Conservation (phyloP, 2,113 vertebrate genomes). For the Alectura lathami region DNA sequence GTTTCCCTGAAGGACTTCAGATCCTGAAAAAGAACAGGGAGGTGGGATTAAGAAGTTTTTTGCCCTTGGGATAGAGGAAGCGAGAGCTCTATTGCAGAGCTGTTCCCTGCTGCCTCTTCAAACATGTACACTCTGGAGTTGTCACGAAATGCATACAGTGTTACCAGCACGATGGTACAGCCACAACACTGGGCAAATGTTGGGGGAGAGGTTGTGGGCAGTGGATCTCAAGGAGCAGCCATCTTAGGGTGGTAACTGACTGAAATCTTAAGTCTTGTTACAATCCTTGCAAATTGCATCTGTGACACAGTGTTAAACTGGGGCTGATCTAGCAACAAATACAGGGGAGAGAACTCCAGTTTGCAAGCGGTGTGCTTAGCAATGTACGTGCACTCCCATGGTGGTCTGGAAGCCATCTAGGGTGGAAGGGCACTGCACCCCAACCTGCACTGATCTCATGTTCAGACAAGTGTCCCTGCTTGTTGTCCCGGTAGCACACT, state of each 20-base stretch:
- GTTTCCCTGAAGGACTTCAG: neutral
- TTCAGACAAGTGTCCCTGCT: neutral
- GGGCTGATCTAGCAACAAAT: neutral
- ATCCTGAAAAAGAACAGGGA: neutral
- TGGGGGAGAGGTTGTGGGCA: neutral
- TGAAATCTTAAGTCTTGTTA: neutral
- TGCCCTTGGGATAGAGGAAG: neutral
- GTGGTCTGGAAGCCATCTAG: neutral
- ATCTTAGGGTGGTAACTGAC: neutral
- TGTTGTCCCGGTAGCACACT: neutral
- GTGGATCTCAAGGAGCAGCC: neutral
- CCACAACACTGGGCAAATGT: neutral
- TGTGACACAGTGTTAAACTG: neutral
- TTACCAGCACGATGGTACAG: neutral
- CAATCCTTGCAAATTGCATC: neutral
- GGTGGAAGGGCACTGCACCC: neutral
- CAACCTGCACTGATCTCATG: neutral
- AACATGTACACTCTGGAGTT: neutral
- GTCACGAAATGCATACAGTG: neutral
- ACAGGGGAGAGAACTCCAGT: neutral
- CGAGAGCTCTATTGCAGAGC: neutral
- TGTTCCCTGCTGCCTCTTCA: neutral
- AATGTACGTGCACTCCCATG: neutral
- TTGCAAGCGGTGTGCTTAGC: neutral
- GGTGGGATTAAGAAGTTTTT: neutral